phyloP scores from a whole-genome alignment of 2,888 invertebrate species.

The Eristalinus sepulchralis region DNA sequence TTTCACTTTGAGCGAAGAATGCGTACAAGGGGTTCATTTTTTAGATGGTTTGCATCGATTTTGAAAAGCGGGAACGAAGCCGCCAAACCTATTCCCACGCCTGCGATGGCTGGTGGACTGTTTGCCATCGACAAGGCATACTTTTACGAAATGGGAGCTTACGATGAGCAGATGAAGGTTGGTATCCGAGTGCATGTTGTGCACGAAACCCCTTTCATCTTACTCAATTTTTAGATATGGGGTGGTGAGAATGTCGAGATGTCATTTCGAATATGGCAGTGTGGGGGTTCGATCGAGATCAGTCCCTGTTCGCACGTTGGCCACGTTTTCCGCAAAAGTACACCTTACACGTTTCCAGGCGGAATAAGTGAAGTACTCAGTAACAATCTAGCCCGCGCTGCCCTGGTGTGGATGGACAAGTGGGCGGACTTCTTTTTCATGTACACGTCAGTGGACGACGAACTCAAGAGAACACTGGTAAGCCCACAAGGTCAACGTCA shows the following conservation, averaged over 20 bases:
- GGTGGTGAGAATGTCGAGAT: conserved; percentile 99
- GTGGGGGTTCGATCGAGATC: conserved; percentile 94
- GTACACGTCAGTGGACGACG: conserved; percentile 86
- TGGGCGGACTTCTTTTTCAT: conserved; percentile 96
- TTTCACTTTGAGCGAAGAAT: neutral
- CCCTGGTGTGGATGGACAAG: conserved; percentile 98
- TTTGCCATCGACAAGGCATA: conserved; percentile 91
- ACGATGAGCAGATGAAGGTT: conserved; percentile 93
- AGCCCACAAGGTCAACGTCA: neutral
- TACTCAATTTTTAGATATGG: conserved; percentile 86
- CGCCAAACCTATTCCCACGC: conserved; percentile 89
- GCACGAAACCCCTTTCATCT: neutral
- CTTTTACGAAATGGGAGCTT: conserved; percentile 93
- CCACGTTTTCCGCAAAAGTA: conserved; percentile 94
- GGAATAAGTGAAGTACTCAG: conserved; percentile 91
- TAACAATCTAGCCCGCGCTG: conserved; percentile 94
- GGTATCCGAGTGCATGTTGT: neutral
- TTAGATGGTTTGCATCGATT: conserved; percentile 39
- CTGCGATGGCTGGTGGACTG: conserved; percentile 96
- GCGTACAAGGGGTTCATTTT: neutral
- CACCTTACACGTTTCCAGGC: conserved; percentile 97
- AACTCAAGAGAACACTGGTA: conserved; percentile 72
- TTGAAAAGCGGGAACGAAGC: conserved; percentile 83
- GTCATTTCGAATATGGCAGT: conserved; percentile 98
- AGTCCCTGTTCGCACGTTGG: conserved; percentile 96